Percentiles rank a stretch among this genome's conserved stretches.
Evolutionary conservation across 1,140 invertebrate genomes (phyloP).

Genomic region (Leptinotarsa defecta): DNA sequence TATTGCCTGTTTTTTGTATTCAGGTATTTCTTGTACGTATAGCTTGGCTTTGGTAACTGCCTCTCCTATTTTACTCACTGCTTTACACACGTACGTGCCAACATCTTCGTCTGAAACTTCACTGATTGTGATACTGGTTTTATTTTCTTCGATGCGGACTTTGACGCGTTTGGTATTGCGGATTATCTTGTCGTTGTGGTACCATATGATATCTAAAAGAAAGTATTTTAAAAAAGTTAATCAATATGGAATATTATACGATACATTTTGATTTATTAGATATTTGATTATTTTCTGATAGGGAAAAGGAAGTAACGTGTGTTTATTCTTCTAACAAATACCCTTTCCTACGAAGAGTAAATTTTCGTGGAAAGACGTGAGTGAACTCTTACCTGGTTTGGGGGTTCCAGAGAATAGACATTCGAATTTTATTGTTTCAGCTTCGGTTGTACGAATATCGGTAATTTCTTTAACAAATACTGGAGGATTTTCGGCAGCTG

Average conservation of each 20-base stretch:
- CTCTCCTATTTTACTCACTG: slow-evolving; percentile 80
- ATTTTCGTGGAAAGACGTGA: too few species aligned
- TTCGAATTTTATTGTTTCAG: slow-evolving; percentile 76
- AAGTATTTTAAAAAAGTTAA: slow-evolving; percentile 24
- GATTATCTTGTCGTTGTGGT: slow-evolving; percentile 81
- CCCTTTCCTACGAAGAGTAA: too few species aligned
- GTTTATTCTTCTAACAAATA: too few species aligned
- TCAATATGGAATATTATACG: background rate
- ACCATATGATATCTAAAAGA: slow-evolving; percentile 84
- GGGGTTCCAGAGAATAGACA: slow-evolving; percentile 82
- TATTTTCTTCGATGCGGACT: slow-evolving; percentile 75
- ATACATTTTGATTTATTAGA: background rate
- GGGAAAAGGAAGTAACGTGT: too few species aligned
- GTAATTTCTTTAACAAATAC: slow-evolving; percentile 81
- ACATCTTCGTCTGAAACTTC: slow-evolving; percentile 72
- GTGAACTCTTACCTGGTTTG: slow-evolving; percentile 68
- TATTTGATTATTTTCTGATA: too few species aligned
- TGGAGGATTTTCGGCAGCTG: slow-evolving; percentile 78
- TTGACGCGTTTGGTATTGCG: slow-evolving; percentile 71
- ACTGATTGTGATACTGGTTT: slow-evolving; percentile 72
- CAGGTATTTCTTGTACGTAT: slow-evolving; percentile 62
- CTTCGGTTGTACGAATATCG: slow-evolving; percentile 73
- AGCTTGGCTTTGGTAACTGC: slow-evolving; percentile 80
- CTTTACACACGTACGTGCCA: slow-evolving; percentile 86
- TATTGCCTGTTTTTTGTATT: slow-evolving; percentile 52